Base-by-base conservation (phyloP, 2,113 vertebrate species). In the Cariama cristata region DNA sequence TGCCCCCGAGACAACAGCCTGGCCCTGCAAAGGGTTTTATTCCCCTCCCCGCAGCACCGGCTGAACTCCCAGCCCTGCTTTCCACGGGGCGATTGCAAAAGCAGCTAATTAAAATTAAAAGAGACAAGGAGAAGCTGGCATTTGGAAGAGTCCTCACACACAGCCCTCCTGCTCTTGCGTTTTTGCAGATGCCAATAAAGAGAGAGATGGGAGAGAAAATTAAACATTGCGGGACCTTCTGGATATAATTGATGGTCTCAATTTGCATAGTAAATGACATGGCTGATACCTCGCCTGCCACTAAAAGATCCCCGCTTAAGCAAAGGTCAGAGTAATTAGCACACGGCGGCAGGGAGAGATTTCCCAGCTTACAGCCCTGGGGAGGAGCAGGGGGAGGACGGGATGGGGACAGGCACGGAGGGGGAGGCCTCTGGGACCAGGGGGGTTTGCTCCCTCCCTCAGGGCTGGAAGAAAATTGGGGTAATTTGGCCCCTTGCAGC, bases 241-340 rank as follows among this genome's bases (percentile, higher is more conserved):
- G 81, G 86, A 88, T 91, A 83, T 94, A 97, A 97, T 67, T 95
- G 96, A 97, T 96, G 90, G 94, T 94, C 96, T 95, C 81, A 9
- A 95, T 97, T 98, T 97, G 96, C 96, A 98, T 97, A 96, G 93
- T 60, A 97, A 98, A 97, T 96, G 88, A 97, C 95, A 96, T 13
- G 26, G 90, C 47, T 85, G 87, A 93, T 97, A 90, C 79, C 93
- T 97, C 28, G 44, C n/a, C 95, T 93, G 95, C 93, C 95, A 95
- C 80, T 77, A 60, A 86, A 95, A 69, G 90, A 93, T 93, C 92
- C 17, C 80, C 14, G 40, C 79, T 95, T 67, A 96, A 94, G 94
- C 93, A 97, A 95, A 97, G 97, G 96, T 97, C 96, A 75, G 81
- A 13, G 3, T 71, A 91, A 97, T 98, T 96, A 97, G 75, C 88